Conservation (phyloP, 2,113 vertebrate genomes). For the Melanerpes aurifrons region DNA sequence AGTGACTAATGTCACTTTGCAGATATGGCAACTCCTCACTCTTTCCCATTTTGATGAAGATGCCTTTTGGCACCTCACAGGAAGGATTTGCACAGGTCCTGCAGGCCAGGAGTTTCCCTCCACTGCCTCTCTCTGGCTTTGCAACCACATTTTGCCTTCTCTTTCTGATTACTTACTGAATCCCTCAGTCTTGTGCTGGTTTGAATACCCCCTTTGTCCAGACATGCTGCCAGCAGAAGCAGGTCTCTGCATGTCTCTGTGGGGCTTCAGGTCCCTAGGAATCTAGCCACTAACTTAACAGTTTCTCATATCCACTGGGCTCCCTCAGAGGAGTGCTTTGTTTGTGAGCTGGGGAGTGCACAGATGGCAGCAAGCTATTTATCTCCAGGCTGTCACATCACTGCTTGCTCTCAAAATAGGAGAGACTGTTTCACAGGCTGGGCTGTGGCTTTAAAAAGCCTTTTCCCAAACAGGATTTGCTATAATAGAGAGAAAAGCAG, state of each 20-base stretch:
- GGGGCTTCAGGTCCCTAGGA: slow-evolving; percentile 54
- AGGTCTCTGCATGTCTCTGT: neutral
- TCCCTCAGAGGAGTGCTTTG: slow-evolving; percentile 44
- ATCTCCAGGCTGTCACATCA: slow-evolving; percentile 13
- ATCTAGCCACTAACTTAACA: slow-evolving; percentile 74
- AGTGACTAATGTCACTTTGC: slow-evolving; percentile 55
- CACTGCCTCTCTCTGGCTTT: neutral
- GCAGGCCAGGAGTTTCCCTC: neutral
- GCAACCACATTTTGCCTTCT: slow-evolving; percentile 14
- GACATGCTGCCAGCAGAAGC: slow-evolving; percentile 28
- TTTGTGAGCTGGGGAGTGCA: slow-evolving; percentile 13
- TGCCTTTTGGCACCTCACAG: slow-evolving; percentile 65
- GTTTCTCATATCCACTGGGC: slow-evolving; percentile 24
- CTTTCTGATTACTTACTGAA: slow-evolving; percentile 22
- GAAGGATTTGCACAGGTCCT: slow-evolving; percentile 18
- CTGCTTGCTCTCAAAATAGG: slow-evolving; percentile 5
- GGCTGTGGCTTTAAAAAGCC: neutral
- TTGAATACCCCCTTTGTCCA: slow-evolving; percentile 76
- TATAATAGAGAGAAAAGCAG: slow-evolving; percentile 38
- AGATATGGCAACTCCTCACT: neutral
- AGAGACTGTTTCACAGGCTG: neutral
- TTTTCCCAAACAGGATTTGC: slow-evolving; percentile 1
- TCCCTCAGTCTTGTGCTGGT: neutral
- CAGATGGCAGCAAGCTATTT: slow-evolving; percentile 53
- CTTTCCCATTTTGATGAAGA: slow-evolving; percentile 76